Conservation (phyloP, 2,797 vertebrate genomes). For the Hozukius guyotensis region DNA sequence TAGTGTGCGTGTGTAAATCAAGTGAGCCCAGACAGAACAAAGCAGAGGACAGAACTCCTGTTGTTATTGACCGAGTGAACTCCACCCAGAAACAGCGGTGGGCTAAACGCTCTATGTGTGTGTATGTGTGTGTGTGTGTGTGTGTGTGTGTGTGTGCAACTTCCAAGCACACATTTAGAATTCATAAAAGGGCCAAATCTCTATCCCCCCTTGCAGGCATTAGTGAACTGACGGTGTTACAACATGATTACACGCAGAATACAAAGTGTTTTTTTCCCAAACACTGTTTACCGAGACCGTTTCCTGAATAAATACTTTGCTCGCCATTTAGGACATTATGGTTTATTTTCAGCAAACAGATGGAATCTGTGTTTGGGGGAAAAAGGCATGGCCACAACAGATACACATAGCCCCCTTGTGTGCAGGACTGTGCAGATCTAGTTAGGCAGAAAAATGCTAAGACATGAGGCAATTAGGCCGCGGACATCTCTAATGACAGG, state of each 20-base stretch:
- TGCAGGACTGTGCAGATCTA: constrained; percentile 13
- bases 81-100: constrained; percentile 3
- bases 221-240: constrained; percentile 28
- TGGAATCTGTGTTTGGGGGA: constrained; percentile 22
- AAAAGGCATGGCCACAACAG: constrained; percentile 11
- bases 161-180: constrained; percentile 14
- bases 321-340: constrained; percentile 36
- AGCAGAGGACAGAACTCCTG: constrained; percentile 27
- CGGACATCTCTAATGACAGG: constrained; percentile 14
- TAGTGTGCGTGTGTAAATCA: not conserved
- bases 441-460: constrained; percentile 17
- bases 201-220: constrained; percentile 17
- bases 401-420: constrained; percentile 13
- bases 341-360: constrained; percentile 51
- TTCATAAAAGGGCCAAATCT: constrained; percentile 22
- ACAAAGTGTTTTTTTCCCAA: constrained; percentile 32
- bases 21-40: constrained; percentile 16
- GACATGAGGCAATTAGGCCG: constrained; percentile 4
- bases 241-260: constrained; percentile 45
- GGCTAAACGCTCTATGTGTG: not conserved
- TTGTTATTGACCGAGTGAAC: constrained; percentile 29
- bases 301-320: constrained; percentile 56
- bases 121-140: not conserved
- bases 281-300: constrained; percentile 31
- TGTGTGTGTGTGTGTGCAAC: not conserved